Evolutionary conservation across 2,888 invertebrate genomes (phyloP).

Genomic region (Limnephilus lunatus): DNA sequence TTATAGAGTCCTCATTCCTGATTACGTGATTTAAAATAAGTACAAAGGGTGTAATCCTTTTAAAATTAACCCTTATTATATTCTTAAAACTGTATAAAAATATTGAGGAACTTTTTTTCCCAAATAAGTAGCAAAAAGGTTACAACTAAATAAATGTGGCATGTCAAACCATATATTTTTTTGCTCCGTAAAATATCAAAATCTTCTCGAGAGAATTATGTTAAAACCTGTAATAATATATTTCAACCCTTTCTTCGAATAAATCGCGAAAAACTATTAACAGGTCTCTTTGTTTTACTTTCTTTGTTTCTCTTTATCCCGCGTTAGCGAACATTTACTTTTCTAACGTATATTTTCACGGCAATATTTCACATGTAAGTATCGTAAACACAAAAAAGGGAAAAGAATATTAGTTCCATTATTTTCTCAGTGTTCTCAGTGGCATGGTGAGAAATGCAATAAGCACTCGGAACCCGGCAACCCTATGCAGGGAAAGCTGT

Average conservation of each 20-base stretch:
- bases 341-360: slow-evolving; percentile 4
- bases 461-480: background rate
- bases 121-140: background rate
- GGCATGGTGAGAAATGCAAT: background rate
- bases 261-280: background rate
- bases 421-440: slow-evolving; percentile 10
- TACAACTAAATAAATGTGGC: background rate
- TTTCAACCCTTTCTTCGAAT: background rate
- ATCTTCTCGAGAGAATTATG: background rate
- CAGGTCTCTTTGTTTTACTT: slow-evolving; percentile 2
- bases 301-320: background rate
- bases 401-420: slow-evolving; percentile 15
- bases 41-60: background rate
- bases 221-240: background rate
- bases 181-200: background rate
- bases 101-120: background rate
- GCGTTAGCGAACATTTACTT: slow-evolving; percentile 10
- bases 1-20: background rate
- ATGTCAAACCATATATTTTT: background rate
- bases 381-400: slow-evolving; percentile 3
- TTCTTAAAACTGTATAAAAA: background rate
- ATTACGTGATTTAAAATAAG: background rate
- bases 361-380: slow-evolving; percentile 27
- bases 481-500: background rate
- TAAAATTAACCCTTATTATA: background rate